phyloP scores from a whole-genome alignment of 2,797 vertebrate species.

The Sylvilagus floridanus region DNA sequence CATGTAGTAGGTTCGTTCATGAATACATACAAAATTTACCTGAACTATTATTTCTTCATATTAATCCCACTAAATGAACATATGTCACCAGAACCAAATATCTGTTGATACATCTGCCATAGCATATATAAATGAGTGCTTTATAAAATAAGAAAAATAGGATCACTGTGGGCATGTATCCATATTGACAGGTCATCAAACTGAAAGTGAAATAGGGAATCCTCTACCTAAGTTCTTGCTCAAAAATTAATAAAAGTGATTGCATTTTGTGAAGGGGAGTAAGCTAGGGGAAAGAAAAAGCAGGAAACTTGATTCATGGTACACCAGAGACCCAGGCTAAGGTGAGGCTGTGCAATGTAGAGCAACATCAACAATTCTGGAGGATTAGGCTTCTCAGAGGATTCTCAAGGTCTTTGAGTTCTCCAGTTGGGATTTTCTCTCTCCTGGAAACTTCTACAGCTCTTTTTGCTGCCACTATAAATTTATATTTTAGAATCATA shows the following conservation, averaged over 20 bases:
- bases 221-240: background rate
- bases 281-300: background rate
- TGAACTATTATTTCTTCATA: background rate
- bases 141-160: background rate
- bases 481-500: slow-evolving; percentile 2
- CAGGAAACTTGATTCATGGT: background rate
- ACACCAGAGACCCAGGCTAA: background rate
- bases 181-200: background rate
- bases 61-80: slow-evolving; percentile 11
- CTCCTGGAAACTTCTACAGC: background rate
- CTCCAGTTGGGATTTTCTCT: background rate
- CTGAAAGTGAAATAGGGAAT: background rate
- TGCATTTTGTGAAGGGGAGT: background rate
- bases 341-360: background rate
- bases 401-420: background rate
- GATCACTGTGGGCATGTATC: background rate
- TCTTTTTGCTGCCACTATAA: background rate
- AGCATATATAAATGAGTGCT: background rate
- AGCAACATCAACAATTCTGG: background rate
- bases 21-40: slow-evolving; percentile 22
- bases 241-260: slow-evolving; percentile 5
- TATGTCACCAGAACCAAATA: background rate
- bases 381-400: background rate
- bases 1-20: background rate
- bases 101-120: background rate